phyloP scores from a whole-genome alignment of 2,888 invertebrate genomes.

The Nomada ferruginata region DNA sequence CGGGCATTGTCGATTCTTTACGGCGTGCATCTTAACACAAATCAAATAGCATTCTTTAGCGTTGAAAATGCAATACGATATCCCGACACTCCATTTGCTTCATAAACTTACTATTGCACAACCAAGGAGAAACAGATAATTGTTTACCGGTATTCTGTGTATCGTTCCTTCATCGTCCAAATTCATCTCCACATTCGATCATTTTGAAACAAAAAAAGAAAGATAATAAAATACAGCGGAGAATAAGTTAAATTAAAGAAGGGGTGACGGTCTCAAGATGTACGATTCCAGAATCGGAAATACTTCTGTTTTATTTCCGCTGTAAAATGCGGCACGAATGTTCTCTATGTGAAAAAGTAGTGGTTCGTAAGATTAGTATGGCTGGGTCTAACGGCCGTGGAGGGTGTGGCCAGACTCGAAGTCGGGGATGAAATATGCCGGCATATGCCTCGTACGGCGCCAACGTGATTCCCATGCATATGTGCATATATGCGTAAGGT shows the following conservation, averaged over 20 bases:
- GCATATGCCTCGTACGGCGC: slow-evolving; percentile 74
- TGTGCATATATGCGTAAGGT: slow-evolving; percentile 37
- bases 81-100: too few species aligned
- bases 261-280: slow-evolving; percentile 8
- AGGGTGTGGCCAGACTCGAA: slow-evolving; percentile 49
- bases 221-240: not conserved
- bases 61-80: too few species aligned
- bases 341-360: slow-evolving; percentile 68
- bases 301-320: slow-evolving; percentile 66
- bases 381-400: slow-evolving; percentile 52
- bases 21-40: too few species aligned
- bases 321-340: slow-evolving; percentile 70
- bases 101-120: too few species aligned
- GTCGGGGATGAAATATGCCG: slow-evolving; percentile 46
- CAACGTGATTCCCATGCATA: slow-evolving; percentile 82
- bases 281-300: slow-evolving; percentile 21
- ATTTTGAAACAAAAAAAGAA: not conserved
- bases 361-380: slow-evolving; percentile 66
- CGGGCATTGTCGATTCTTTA: too few species aligned
- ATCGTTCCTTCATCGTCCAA: too few species aligned
- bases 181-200: too few species aligned
- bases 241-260: not conserved
- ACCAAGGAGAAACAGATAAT: too few species aligned
- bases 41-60: too few species aligned
- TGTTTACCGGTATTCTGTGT: too few species aligned